phyloP scores from a whole-genome alignment of 1,140 invertebrate genomes.

The Pogonomyrmex californicus region DNA sequence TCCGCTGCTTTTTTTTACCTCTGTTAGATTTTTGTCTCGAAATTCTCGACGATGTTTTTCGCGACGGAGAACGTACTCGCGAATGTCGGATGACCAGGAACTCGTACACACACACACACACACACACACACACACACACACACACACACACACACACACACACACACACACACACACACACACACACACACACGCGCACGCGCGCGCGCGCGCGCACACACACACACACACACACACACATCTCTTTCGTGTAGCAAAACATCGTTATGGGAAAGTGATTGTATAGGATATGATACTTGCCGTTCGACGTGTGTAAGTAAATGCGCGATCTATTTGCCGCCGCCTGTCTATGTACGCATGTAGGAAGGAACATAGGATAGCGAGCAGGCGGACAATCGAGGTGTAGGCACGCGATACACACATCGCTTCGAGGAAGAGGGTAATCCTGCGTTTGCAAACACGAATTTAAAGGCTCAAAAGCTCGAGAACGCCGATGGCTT shows the following conservation, averaged over 20 bases:
- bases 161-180: too few relatives aligned
- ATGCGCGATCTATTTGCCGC: constrained; percentile 63
- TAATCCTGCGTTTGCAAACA: constrained; percentile 70
- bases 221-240: background rate
- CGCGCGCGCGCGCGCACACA: too few relatives aligned
- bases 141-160: too few relatives aligned
- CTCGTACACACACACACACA: background rate
- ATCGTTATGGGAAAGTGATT: constrained; percentile 20
- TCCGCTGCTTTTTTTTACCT: background rate
- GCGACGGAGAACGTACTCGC: constrained; percentile 14
- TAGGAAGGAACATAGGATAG: constrained; percentile 17
- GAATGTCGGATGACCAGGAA: constrained; percentile 14
- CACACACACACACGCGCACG: too few relatives aligned
- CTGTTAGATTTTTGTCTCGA: background rate
- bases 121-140: too few relatives aligned
- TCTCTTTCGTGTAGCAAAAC: background rate
- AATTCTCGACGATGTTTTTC: background rate
- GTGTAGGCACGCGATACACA: constrained; percentile 51
- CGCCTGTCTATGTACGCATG: constrained; percentile 38
- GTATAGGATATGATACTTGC: constrained; percentile 13
- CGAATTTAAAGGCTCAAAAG: constrained; percentile 55
- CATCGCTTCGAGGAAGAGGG: constrained; percentile 13
- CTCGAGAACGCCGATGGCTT: background rate
- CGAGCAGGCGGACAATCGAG: constrained; percentile 55
- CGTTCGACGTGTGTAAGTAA: constrained; percentile 10